Evolutionary conservation across 2,113 vertebrate species (phyloP), one percentile per base, ranked within the genome.

Genomic region (Circaetus gallicus): DNA sequence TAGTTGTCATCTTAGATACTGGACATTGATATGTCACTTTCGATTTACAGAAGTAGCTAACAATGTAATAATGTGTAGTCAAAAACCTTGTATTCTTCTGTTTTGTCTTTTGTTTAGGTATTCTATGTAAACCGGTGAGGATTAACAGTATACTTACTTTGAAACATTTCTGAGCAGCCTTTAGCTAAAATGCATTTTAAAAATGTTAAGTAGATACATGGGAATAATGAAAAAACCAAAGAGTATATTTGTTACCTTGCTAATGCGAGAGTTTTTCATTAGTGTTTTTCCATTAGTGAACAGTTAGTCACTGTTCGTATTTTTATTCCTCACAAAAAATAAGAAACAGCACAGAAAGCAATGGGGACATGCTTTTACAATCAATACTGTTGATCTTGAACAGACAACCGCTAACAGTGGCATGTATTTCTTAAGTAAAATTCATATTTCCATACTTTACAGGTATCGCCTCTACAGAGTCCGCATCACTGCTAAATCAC

Each of bases 181-280:
- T 73, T 31, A 82, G 10, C 16, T 82, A 78, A 71, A 76, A 73
- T 31, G 7, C 0, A 8, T 24, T 80, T 56, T 10, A 2, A 28
- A 95, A 84, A 22, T 0, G 0, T 53, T 78, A 24, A 31, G 9
- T 10, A 89, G 42, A 45, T 69, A 49, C 0, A 2, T 4, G 47
- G 24, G 9, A 73, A 43, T 19, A 81, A 84, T 32, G 15, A 47
- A 89, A 66, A 84, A 66, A 14, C 0, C 3, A 52, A 45, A 74
- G 19, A 19, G 7, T 56, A 2, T 40, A 36, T 73, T 53, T 77
- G 8, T 52, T 73, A 43, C n/a, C 24, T 72, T 36, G 26, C 11
- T 47, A 55, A 69, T 15, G 43, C 2, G 43, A 38, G 32, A 16
- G 13, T 0, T 31, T 82, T 72, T 63, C 52, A 67, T 40, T 76